Base-by-base conservation (phyloP, 2,888 invertebrate genomes). In the Micoletzkya japonica region DNA sequence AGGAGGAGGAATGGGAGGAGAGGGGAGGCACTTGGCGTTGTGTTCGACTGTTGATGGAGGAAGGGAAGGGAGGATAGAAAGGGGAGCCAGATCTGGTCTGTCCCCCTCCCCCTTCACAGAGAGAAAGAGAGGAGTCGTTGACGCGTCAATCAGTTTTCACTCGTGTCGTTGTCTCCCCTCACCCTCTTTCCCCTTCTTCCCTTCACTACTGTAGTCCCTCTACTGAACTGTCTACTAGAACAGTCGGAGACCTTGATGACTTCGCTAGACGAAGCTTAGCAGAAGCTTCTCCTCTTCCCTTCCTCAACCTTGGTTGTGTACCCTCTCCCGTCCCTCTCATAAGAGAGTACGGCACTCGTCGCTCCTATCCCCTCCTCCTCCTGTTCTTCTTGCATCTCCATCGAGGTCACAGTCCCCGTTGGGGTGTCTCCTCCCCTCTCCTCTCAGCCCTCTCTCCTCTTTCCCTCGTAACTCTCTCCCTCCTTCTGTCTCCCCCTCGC, bases 51-150 rank as follows among this genome's bases (percentile, higher is more conserved):
- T 44, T 44, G 14, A 44, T 44, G 14, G n/a, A n/a, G 49, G 49
- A 44, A 56, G n/a, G n/a, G 24, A 24, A 24, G n/a, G 26, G 24
- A 24, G 56, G 56, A 56, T 10, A 56, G 56, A 26, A 56, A 24
- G 26, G 56, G 54, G 58, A 58, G 34, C 14, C 4, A 28, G 14
- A 58, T 26, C 4, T 26, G 30, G 66, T 54, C 30, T 28, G 39
- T 59, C 59, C 44, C 26, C 54, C 28, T 37, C 30, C 54, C 26
- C 54, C 28, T 50, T 39, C 39, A 24, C n/a, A 34, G 50, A 63
- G 44, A 30, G 56, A 66, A 54, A 66, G 66, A 66, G 26, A 17
- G 28, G 66, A 61, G n/a, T 28, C 28, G n/a, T 26, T 28, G 32
- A 58, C n/a, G 58, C 10, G 58, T 14, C 28, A 30, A n/a, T 6